Base-by-base conservation (phyloP, 2,888 invertebrate genomes). In the Acanthosepion esculentum region DNA sequence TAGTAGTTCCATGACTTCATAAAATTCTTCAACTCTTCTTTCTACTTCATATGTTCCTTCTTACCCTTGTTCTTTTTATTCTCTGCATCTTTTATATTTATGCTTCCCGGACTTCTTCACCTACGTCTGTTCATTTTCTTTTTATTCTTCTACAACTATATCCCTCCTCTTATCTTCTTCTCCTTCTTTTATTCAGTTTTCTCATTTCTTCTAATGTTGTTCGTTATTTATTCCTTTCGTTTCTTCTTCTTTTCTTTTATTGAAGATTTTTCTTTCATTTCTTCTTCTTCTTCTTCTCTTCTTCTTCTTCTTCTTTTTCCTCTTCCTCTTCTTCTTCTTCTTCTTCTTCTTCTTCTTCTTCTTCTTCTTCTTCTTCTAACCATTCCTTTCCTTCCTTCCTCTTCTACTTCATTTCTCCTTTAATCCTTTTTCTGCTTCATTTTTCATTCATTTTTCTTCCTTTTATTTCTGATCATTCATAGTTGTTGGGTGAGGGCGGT, bases 271-370 rank as follows among this genome's bases (percentile, higher is more conserved):
- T n/a, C n/a, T n/a, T n/a, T n/a, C 78, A 0, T n/a, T 78, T 29
- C n/a, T 78, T n/a, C 78, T 64, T 64, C 64, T 78, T 78, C 78
- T 59, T 12, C 29, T 78, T 78, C 8, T 78, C 78, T 59, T 12
- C 29, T 78, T 78, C 8, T 78, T n/a, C 0, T 3, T n/a, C 12
- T 10, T 15, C 2, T n/a, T n/a, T 0, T n/a, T 78, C 78, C 8
- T 12, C 12, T n/a, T n/a, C n/a, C 10, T n/a, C 12, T 29, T n/a
- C 29, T n/a, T 78, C 29, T 78, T 78, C 29, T 78, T 78, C 29
- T 78, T 78, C 29, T 78, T 78, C 78, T 78, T n/a, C 78, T 78
- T n/a, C 78, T 78, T 78, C 78, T 78, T 78, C 78, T 78, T 78
- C 29, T 29, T 10, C 78, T 29, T 29, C n/a, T n/a, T 5, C n/a